phyloP scores from a whole-genome alignment of 2,113 vertebrate genomes.

The Eublepharis macularius region DNA sequence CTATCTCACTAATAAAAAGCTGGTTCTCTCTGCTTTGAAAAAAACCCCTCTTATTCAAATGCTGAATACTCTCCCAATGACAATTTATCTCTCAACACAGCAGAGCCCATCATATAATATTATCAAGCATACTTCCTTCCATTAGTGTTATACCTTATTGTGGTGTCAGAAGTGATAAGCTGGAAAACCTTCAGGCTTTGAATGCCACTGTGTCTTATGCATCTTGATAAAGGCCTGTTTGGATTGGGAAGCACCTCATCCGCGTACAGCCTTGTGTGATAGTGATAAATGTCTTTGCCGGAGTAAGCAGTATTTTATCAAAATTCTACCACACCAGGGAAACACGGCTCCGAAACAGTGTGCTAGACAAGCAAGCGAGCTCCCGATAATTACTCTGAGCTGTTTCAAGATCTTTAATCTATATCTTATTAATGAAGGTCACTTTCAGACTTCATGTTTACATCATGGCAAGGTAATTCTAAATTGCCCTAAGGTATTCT shows the following conservation, averaged over 20 bases:
- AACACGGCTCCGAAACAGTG: conserved; percentile 15
- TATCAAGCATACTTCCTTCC: conserved; percentile 11
- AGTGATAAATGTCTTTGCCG: conserved; percentile 22
- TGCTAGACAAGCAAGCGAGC: background rate
- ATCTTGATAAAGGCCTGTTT: background rate
- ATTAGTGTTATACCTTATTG: background rate
- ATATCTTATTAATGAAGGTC: background rate
- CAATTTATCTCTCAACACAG: conserved; percentile 6
- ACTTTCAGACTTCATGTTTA: conserved; percentile 8
- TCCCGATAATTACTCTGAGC: background rate
- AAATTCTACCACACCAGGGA: conserved; percentile 26
- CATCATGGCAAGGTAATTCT: background rate
- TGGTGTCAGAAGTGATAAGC: background rate
- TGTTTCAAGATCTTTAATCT: background rate
- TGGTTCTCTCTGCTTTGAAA: background rate
- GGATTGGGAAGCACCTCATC: background rate
- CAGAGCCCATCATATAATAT: background rate
- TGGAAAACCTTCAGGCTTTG: conserved; percentile 16
- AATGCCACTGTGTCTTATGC: background rate
- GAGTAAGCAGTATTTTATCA: conserved; percentile 27
- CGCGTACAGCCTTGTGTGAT: conserved; percentile 6
- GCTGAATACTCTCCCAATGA: conserved; percentile 5
- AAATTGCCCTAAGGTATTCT: background rate
- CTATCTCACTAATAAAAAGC: conserved; percentile 25
- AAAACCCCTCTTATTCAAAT: background rate